phyloP scores from a whole-genome alignment of 2,888 invertebrate species.

The Hemistola chrysoprasaria region DNA sequence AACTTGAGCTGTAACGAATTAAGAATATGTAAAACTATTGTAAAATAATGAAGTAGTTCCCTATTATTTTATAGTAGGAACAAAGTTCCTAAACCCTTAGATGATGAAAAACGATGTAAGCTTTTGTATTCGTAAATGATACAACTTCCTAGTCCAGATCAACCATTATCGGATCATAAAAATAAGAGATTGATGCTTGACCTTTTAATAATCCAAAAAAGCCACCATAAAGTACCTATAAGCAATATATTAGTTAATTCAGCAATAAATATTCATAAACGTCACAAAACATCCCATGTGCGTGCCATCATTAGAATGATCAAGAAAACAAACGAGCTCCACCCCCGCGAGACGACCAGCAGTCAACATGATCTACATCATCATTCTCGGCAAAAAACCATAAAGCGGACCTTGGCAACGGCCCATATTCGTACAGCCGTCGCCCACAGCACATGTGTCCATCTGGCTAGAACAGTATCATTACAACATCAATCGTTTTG shows the following conservation, averaged over 20 bases:
- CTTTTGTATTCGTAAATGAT: no score
- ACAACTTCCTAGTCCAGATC: no score
- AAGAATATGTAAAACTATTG: no score
- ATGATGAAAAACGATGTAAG: no score
- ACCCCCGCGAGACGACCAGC: conserved; percentile 30
- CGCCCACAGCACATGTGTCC: conserved; percentile 50
- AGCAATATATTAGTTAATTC: conserved; percentile 7
- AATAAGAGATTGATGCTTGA: no score
- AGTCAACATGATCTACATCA: conserved; percentile 42
- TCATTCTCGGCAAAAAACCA: conserved; percentile 36
- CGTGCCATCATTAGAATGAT: conserved; percentile 20
- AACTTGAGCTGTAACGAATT: conserved; percentile 47
- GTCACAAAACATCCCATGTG: conserved; percentile 8
- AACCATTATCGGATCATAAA: no score
- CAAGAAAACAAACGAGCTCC: conserved; percentile 28
- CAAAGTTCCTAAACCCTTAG: no score
- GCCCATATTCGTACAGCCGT: conserved; percentile 43
- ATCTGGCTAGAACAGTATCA: conserved; percentile 20
- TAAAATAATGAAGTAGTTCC: no score
- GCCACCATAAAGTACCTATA: conserved; percentile 8
- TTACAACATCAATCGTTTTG: conserved; percentile 2
- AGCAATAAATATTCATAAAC: conserved; percentile 14
- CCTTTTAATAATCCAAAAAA: conserved; percentile 1
- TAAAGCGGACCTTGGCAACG: conserved; percentile 48
- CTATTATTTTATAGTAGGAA: no score